A percentile compares a stretch with the other conserved stretches of the same genome.
These are phyloP conservation scores for Lordiphosa clarofinis DNA, from an alignment of 1,140 invertebrate species.

Conservation along the genomic window DNA sequence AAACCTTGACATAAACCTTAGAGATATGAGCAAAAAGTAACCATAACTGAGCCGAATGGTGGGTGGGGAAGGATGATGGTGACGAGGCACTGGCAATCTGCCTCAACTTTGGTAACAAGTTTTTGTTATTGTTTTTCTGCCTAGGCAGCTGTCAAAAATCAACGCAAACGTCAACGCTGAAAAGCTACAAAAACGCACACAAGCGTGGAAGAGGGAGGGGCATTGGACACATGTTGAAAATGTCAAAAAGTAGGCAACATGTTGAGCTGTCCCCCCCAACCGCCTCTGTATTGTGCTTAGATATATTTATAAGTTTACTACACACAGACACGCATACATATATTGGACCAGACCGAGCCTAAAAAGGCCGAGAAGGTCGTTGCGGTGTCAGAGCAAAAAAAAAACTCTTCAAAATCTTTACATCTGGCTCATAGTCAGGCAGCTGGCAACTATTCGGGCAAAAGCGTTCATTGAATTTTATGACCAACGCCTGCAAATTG, in stretches of 20 bases:
- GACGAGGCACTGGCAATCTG: slow-evolving; percentile 58
- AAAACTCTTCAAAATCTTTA: slow-evolving; percentile 60
- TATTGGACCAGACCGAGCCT: slow-evolving; percentile 20
- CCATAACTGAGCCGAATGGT: slow-evolving; percentile 45
- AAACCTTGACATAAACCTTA: slow-evolving; percentile 76
- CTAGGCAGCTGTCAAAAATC: slow-evolving; percentile 76
- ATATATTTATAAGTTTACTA: slow-evolving; percentile 59
- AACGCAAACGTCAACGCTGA: slow-evolving; percentile 73
- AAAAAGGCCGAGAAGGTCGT: slow-evolving; percentile 53
- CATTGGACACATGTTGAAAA: slow-evolving; percentile 74
- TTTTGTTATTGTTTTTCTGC: slow-evolving; percentile 73
- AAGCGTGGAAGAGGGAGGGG: slow-evolving; percentile 15
- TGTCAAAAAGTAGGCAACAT: slow-evolving; percentile 77
- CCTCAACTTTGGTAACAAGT: slow-evolving; percentile 73
- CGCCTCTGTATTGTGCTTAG: slow-evolving; percentile 45
- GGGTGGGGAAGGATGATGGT: neutral
- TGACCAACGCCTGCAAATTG: slow-evolving; percentile 58
- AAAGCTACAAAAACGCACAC: slow-evolving; percentile 49
- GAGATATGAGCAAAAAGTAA: slow-evolving; percentile 70
- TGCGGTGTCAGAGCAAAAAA: slow-evolving; percentile 8
- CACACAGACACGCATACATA: slow-evolving; percentile 21
- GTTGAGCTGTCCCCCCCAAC: slow-evolving; percentile 35
- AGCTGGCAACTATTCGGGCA: slow-evolving; percentile 56
- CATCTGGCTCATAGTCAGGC: slow-evolving; percentile 49
- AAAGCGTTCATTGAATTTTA: slow-evolving; percentile 71